Evolutionary conservation across 1,140 invertebrate genomes (phyloP), one percentile per base, ranked within the genome.

Genomic region (Platorchestia sp.): DNA sequence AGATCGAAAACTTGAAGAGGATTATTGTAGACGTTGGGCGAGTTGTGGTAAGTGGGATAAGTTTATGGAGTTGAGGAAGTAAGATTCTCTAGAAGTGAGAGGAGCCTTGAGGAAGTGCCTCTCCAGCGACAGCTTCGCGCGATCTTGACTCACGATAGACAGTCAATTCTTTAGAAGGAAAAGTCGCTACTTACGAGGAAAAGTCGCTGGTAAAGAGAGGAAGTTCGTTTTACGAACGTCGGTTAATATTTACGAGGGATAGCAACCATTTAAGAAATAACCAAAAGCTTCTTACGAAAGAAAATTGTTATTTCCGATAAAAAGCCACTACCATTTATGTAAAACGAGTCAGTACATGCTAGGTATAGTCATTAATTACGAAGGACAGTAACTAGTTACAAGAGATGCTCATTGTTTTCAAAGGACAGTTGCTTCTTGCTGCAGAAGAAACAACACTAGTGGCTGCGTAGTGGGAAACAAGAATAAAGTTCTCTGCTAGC

Each of bases 21-120:
- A 93, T 93, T 93, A 93, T 93, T 93, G 91, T 93, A 93, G 91
- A 93, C 91, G 44, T 93, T 47, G 10, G 40, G 45, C 41, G 91
- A 93, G 91, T 93, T 93, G 91, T 45, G 91, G 91, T 93, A 93
- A 93, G 91, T 93, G 91, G 91, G 91, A 93, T 42, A 93, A 93
- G 91, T 93, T 93, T 93, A 44, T 93, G 44, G 91, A 93, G 91
- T 93, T 45, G 45, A 93, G 1, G 41, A n/a, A 93, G 91, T 19
- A 47, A 44, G 43, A 93, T 93, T 93, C 91, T 40, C 43, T 93
- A 41, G 45, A 47, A 93, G 91, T 93, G 91, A 93, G 91, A 93
- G 91, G 45, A 93, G 41, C 7, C 6, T 27, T 5, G 43, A 47
- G 89, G 40, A 44, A 45, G 43, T 47, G 91, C 3, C 45, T 93